Base-by-base conservation (phyloP, 2,113 vertebrate species). In the Dendrocopos noguchii region DNA sequence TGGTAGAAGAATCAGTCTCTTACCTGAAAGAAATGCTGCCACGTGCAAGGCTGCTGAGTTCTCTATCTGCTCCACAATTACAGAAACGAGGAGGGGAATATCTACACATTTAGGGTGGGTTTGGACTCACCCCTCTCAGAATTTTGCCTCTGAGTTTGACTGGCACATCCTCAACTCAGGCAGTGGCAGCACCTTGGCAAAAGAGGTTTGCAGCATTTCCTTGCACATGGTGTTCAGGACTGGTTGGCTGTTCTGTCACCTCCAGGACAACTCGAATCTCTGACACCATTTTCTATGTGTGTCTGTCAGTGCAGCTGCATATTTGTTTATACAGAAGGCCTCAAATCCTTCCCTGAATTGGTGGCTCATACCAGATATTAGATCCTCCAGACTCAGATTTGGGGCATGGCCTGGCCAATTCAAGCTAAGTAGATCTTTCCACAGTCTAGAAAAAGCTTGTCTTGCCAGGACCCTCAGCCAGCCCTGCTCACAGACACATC, bases 21-120 rank as follows among this genome's bases (percentile, higher is more conserved):
- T 87, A 53, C 10, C 14, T 76, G 4, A 47, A 81, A 89, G 12
- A 89, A 71, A 53, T 1, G 8, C 75, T 10, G 7, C 50, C 44
- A 44, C 0, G 0, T 72, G 55, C 53, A 61, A 68, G 29, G 28
- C 47, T 76, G 14, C 36, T 36, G 83, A 89, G 64, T 21, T 63
- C 73, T 78, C 0, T 59, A 42, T 33, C 74, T 89, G 31, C 46
- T 46, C 53, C 59, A 22, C 46, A 68, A 60, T 52, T 70, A 50
- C 39, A 88, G 12, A 65, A 72, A 15, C 9, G 16, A 10, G 5
- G 22, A 57, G 16, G 3, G 27, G 5, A n/a, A 20, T 21, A 21
- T 0, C 0, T 27, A 39, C 39, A 39, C 11, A 39, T 39, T 39
- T 39, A 10, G 12, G 1, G 1, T 28, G 20, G 28, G 12, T 61